Conservation (phyloP, 2,888 invertebrate genomes). For the Carpatolechia fugitivella region DNA sequence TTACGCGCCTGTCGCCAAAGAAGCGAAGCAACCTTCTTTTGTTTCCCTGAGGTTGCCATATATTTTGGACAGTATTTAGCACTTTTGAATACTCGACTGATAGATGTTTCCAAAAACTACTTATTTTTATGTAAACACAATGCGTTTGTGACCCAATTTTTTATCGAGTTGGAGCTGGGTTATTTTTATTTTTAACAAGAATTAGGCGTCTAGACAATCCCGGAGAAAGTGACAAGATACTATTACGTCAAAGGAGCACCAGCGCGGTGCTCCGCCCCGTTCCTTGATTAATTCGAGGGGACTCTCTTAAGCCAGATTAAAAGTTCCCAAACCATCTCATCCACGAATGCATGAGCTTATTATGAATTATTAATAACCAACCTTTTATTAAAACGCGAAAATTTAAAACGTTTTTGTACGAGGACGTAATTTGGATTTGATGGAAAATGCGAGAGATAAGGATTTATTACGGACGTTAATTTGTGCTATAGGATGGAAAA, state of each 20-base stretch:
- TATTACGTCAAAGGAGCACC: slow-evolving; percentile 28
- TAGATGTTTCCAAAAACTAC: too few species aligned
- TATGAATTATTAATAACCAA: slow-evolving; percentile 50
- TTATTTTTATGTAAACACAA: too few species aligned
- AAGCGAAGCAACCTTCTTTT: too few species aligned
- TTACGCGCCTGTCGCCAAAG: too few species aligned
- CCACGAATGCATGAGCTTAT: slow-evolving; percentile 56
- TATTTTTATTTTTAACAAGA: too few species aligned
- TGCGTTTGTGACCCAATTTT: too few species aligned
- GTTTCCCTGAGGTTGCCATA: too few species aligned
- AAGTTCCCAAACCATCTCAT: slow-evolving; percentile 47
- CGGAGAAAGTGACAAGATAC: slow-evolving; percentile 34
- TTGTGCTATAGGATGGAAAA: neutral
- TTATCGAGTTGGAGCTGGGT: too few species aligned
- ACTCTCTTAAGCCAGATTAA: slow-evolving; percentile 52
- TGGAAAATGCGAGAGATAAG: slow-evolving; percentile 3
- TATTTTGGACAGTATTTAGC: too few species aligned
- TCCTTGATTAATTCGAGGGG: slow-evolving; percentile 48
- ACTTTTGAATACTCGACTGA: too few species aligned
- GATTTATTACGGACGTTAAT: slow-evolving; percentile 5
- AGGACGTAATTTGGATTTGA: slow-evolving; percentile 9
- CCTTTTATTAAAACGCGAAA: slow-evolving; percentile 38
- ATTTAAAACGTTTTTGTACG: slow-evolving; percentile 42
- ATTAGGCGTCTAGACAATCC: slow-evolving; percentile 19
- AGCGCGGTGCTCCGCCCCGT: slow-evolving; percentile 27